phyloP scores from a whole-genome alignment of 2,113 vertebrate species.

The Microtus montanus region DNA sequence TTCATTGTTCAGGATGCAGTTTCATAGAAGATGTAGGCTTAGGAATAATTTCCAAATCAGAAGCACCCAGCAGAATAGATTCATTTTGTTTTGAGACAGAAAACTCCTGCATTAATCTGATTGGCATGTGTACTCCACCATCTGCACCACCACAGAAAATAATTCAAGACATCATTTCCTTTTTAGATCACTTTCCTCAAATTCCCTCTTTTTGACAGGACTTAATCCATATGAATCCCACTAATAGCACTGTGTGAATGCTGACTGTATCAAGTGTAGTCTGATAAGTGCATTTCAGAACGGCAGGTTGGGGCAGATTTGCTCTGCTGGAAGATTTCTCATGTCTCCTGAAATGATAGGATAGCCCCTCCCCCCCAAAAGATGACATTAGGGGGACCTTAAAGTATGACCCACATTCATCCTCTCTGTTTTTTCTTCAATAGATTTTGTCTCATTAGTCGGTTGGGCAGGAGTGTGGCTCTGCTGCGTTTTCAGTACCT shows the following conservation, averaged over 20 bases:
- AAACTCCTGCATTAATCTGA: not conserved
- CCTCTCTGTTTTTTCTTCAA: constrained; percentile 64
- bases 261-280: not conserved
- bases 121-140: not conserved
- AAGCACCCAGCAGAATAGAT: not conserved
- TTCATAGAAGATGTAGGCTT: constrained; percentile 19
- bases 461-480: constrained; percentile 59
- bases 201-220: constrained; percentile 38
- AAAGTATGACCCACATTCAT: constrained; percentile 47
- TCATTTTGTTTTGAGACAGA: constrained; percentile 9
- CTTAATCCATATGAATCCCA: not conserved
- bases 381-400: not conserved
- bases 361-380: accelerated
- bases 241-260: not conserved
- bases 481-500: constrained; percentile 58
- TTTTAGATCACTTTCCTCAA: constrained; percentile 58
- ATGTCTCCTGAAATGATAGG: not conserved
- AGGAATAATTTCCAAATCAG: constrained; percentile 12
- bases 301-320: not conserved
- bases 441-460: constrained; percentile 59
- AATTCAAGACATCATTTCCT: not conserved
- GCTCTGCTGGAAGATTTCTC: not conserved
- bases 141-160: not conserved
- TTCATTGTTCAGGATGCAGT: not conserved
- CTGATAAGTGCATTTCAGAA: constrained; percentile 33